Conservation (phyloP, 2,113 vertebrate genomes). For the Dasyprocta punctata region DNA sequence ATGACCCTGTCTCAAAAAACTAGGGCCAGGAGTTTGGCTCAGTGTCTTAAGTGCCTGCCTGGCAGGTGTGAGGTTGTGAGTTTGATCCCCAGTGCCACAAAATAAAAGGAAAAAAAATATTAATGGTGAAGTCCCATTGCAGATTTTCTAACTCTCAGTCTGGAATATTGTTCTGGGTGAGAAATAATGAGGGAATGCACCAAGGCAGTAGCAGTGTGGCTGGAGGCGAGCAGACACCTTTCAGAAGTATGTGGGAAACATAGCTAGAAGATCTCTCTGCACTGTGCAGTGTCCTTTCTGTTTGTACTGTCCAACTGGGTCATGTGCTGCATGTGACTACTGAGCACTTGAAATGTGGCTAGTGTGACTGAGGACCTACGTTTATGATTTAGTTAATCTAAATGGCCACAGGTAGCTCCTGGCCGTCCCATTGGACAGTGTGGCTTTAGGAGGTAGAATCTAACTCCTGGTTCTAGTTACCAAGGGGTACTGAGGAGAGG, state of each 20-base stretch:
- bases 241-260: neutral
- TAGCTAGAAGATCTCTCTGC: neutral
- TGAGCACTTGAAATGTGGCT: neutral
- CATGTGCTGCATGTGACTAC: rapidly evolving
- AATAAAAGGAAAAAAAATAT: too few relatives aligned
- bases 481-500: too few relatives aligned
- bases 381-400: neutral
- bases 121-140: neutral
- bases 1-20: too few relatives aligned
- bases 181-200: neutral
- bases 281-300: neutral
- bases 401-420: neutral
- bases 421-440: neutral
- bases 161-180: neutral
- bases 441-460: neutral
- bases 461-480: neutral
- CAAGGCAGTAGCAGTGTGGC: neutral
- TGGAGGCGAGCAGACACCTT: neutral
- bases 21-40: too few relatives aligned
- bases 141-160: neutral
- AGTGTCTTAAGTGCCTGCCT: too few relatives aligned
- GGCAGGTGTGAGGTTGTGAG: too few relatives aligned
- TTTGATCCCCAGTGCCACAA: too few relatives aligned
- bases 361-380: neutral
- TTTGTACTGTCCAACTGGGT: neutral